phyloP scores from a whole-genome alignment of 2,797 vertebrate genomes.

The Poeciliopsis gracilis region DNA sequence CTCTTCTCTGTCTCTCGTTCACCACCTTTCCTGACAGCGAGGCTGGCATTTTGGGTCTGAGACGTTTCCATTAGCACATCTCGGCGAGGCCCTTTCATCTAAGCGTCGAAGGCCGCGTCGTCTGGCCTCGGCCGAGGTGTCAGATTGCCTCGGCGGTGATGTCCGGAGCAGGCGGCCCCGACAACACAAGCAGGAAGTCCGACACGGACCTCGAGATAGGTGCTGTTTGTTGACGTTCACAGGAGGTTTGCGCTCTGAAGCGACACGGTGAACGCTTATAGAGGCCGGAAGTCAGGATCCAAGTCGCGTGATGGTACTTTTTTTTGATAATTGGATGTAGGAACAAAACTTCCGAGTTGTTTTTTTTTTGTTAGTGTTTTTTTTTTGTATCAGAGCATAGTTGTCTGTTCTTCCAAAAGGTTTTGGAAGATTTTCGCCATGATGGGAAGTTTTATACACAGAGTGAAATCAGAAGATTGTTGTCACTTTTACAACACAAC shows the following conservation, averaged over 20 bases:
- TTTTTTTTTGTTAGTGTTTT: too few species aligned
- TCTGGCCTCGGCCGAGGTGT: conserved; percentile 52
- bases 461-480: background rate
- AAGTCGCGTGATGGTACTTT: background rate
- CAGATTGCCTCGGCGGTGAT: conserved; percentile 43
- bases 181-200: conserved; percentile 43
- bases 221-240: conserved; percentile 62
- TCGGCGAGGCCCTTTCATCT: conserved; percentile 66
- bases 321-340: background rate
- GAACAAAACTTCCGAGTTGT: background rate
- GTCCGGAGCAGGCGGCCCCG: conserved; percentile 34
- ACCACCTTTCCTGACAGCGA: conserved; percentile 31
- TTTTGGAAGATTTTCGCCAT: background rate
- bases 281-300: background rate
- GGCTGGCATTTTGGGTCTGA: conserved; percentile 50
- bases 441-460: background rate
- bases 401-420: background rate
- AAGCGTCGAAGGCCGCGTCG: conserved; percentile 47
- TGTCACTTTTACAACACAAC: background rate
- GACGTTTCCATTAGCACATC: conserved; percentile 74
- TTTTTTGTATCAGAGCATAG: background rate
- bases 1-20: conserved; percentile 30
- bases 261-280: too few species aligned
- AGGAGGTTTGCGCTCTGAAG: conserved; percentile 37
- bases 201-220: conserved; percentile 36